These are phyloP conservation scores for Xiphorhynchus erythropygius DNA, from an alignment of 2,797 vertebrate species.

Conservation along the genomic window DNA sequence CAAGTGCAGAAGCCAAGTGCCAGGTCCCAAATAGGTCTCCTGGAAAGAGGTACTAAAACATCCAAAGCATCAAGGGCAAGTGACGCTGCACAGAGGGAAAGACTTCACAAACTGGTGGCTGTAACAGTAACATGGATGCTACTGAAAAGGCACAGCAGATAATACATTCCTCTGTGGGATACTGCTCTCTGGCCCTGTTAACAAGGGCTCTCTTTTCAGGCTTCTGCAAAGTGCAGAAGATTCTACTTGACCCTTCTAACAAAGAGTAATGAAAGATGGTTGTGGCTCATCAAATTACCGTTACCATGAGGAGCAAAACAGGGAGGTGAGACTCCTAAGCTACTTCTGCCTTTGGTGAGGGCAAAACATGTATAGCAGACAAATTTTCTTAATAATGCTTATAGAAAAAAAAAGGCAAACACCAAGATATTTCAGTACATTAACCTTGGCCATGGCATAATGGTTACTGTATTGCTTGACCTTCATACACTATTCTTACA, in stretches of 20 bases:
- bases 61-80: background rate
- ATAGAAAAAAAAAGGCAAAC: background rate
- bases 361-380: background rate
- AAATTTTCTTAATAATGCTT: background rate
- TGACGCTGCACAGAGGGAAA: background rate
- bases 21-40: background rate
- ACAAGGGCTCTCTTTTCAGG: background rate
- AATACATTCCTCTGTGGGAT: fast-evolving
- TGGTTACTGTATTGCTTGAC: background rate
- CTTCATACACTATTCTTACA: slow-evolving; percentile 1
- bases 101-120: background rate
- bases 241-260: background rate
- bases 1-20: background rate
- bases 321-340: background rate
- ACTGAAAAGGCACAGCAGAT: background rate
- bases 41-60: background rate
- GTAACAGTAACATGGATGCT: background rate
- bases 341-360: background rate
- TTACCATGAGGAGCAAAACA: background rate
- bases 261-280: background rate
- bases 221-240: background rate
- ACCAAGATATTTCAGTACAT: background rate
- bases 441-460: background rate
- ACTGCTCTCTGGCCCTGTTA: background rate
- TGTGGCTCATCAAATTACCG: background rate